Percentiles rank a stretch among this genome's conserved stretches.
These are phyloP conservation scores for Drosophila orena DNA, from an alignment of 1,140 invertebrate genomes.

Conservation along the genomic window DNA sequence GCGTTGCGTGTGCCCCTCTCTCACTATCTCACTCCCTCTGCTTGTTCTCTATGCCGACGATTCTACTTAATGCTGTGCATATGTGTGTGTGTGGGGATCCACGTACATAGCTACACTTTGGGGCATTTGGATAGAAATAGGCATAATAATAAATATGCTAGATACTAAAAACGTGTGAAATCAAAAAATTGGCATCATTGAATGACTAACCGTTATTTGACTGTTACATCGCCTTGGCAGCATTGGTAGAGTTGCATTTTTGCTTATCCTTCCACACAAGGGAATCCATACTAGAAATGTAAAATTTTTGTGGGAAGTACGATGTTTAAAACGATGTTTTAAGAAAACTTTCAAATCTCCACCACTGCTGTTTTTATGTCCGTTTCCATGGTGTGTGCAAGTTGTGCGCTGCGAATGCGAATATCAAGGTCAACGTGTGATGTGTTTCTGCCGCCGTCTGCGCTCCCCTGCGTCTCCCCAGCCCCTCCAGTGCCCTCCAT, in stretches of 20 bases:
- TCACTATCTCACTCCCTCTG: conserved; percentile 5
- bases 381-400: conserved; percentile 18
- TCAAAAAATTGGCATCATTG: not conserved
- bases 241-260: not conserved
- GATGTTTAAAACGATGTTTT: not conserved
- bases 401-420: conserved; percentile 81
- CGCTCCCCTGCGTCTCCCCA: conserved; percentile 5
- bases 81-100: conserved; percentile 16
- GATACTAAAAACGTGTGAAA: no score
- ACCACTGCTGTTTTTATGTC: conserved; percentile 12
- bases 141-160: no score
- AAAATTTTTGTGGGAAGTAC: not conserved
- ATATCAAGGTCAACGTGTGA: conserved; percentile 83
- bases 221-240: not conserved
- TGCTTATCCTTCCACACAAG: no score
- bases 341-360: not conserved
- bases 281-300: not conserved
- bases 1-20: conserved; percentile 62
- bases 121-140: not conserved
- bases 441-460: conserved; percentile 51
- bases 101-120: not conserved
- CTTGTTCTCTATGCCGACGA: conserved; percentile 11
- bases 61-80: conserved; percentile 68
- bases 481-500: not conserved
- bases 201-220: not conserved